A percentile compares a stretch with the other conserved stretches of the same genome.
Conservation (phyloP, 2,113 vertebrate genomes). For the Neogale vison region DNA sequence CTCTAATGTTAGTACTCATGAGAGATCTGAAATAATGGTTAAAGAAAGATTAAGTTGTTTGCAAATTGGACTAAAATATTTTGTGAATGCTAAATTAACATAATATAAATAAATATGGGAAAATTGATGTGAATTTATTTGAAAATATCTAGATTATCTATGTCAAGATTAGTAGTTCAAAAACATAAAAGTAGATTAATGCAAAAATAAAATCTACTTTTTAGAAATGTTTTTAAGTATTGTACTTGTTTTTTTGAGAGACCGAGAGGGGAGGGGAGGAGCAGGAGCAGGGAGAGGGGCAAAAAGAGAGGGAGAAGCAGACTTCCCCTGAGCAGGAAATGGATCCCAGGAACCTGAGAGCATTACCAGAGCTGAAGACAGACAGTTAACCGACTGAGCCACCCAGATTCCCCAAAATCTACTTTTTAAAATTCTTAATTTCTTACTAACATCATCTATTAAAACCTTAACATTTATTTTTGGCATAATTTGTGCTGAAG, state of each 20-base stretch:
- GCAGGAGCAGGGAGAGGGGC: not conserved
- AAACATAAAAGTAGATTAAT: not conserved
- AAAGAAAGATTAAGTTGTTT: conserved; percentile 43
- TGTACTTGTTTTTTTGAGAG: not conserved
- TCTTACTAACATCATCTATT: not conserved
- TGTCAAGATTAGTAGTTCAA: conserved; percentile 27
- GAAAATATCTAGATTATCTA: conserved; percentile 24
- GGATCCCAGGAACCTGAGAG: not conserved
- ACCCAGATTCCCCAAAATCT: not conserved
- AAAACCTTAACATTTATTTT: not conserved
- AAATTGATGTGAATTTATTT: conserved; percentile 16
- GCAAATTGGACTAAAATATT: conserved; percentile 45
- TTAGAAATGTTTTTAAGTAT: not conserved
- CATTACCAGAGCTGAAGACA: not conserved
- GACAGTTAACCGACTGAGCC: not conserved
- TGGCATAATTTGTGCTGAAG: not conserved
- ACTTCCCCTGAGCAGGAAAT: not conserved
- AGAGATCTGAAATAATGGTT: conserved; percentile 36
- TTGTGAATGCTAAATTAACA: conserved; percentile 47
- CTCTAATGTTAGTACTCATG: conserved; percentile 14
- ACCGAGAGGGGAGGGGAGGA: not conserved
- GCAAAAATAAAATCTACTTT: not conserved
- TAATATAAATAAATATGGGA: conserved; percentile 22
- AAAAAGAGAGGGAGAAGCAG: not conserved
- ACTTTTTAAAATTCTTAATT: not conserved